phyloP scores from a whole-genome alignment of 2,888 invertebrate species.

The Latrodectus hesperus region DNA sequence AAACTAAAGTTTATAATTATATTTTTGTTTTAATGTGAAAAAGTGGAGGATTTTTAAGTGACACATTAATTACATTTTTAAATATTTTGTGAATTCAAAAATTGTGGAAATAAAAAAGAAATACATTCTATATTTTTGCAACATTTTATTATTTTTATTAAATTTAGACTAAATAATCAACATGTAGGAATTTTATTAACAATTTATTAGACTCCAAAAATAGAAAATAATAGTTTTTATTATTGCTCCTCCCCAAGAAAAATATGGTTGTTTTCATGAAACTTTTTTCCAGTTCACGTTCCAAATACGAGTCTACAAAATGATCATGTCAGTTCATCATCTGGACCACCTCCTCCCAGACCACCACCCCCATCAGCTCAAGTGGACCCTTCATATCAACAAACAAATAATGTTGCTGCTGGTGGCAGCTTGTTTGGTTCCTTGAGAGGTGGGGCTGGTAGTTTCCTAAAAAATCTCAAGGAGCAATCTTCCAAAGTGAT shows the following conservation, averaged over 20 bases:
- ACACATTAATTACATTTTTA: too few relatives aligned
- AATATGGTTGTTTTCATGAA: not conserved
- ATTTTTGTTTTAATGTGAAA: too few relatives aligned
- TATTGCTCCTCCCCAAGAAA: too few relatives aligned
- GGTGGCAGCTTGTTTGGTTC: constrained; percentile 76
- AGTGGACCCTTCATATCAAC: constrained; percentile 31
- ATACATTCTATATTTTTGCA: not conserved
- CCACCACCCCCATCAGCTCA: constrained; percentile 48
- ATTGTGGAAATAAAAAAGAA: too few relatives aligned
- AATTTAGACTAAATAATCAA: not conserved
- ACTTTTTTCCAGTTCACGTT: constrained; percentile 25
- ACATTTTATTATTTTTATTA: not conserved
- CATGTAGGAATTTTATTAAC: too few relatives aligned
- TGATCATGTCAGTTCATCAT: not conserved
- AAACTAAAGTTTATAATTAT: too few relatives aligned
- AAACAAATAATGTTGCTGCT: constrained; percentile 11
- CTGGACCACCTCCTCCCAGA: constrained; percentile 10
- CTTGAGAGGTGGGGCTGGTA: constrained; percentile 93
- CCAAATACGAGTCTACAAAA: constrained; percentile 8
- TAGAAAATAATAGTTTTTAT: too few relatives aligned
- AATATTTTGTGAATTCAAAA: too few relatives aligned
- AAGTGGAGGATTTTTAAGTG: too few relatives aligned
- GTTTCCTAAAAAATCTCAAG: constrained; percentile 92
- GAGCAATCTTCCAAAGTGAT: constrained; percentile 97
- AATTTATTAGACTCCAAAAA: too few relatives aligned